Base-by-base conservation (phyloP, 2,888 invertebrate species). In the Rhorus exstirpatorius region DNA sequence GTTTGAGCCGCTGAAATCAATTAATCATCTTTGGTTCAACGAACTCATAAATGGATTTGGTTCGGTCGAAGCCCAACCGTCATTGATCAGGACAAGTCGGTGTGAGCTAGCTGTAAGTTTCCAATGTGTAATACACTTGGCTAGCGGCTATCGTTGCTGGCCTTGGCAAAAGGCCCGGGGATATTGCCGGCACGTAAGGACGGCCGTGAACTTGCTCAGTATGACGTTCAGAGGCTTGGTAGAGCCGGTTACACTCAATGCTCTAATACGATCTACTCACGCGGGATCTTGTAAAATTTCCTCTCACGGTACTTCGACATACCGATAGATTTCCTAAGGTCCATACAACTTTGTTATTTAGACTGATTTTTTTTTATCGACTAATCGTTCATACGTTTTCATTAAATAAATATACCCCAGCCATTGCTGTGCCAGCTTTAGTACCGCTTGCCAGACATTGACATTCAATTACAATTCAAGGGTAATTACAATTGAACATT, bases 121-220 rank as follows among this genome's bases (percentile, higher is more conserved):
- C 60, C 24, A 35, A 60, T 61, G n/a, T 46, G 24, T 49, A 31
- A 67, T 63, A 31, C 19, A 19, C 26, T 67, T 19, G 0, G 49
- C 70, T 60, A 35, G 58, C 44, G 67, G 58, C 41, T 8, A 41
- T 78, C 78, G 85, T 83, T 49, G 79, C 74, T 85, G 84, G 84
- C 87, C 86, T 86, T 85, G 86, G 85, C 67, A 68, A 83, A 83
- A 84, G 76, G 76, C 68, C 85, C 83, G 86, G 55, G 85, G 84
- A 87, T 84, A 77, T 75, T 86, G 84, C 55, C 65, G 26, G 41
- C 84, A 81, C 79, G 85, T 86, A 86, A 89, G 87, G 87, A 85
- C 87, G 91, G 88, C 90, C 91, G 87, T 91, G 91, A 91, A 91
- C 91, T 91, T 91, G 89, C 84, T 87, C 77, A 35, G 77, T 77